Conservation (phyloP, 2,113 vertebrate genomes). For the Campylomormyrus numenius region DNA sequence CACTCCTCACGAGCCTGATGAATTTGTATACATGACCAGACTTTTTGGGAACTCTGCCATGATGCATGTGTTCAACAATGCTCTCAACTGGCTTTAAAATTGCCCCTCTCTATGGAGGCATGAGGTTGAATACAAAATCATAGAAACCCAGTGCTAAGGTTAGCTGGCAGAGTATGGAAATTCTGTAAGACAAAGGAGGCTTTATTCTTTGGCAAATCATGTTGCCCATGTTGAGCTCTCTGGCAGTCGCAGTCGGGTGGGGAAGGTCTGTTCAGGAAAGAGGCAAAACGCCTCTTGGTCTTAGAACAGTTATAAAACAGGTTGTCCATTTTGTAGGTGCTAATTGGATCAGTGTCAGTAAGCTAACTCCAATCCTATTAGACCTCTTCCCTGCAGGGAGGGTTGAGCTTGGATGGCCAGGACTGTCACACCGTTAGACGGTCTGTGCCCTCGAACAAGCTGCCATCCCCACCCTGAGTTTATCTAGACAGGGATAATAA, state of each 20-base stretch:
- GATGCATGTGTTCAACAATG: background rate
- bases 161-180: background rate
- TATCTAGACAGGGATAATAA: background rate
- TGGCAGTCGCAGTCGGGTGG: background rate
- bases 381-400: conserved; percentile 15
- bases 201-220: background rate
- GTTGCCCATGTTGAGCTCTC: background rate
- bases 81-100: background rate
- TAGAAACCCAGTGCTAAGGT: background rate
- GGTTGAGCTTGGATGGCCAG: conserved; percentile 11
- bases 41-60: background rate
- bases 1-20: background rate
- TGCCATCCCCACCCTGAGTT: background rate
- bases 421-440: conserved; percentile 8
- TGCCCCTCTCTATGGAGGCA: background rate
- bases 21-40: background rate
- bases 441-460: background rate
- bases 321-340: background rate
- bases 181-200: background rate
- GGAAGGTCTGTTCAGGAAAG: background rate
- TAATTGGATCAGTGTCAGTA: conserved; percentile 3
- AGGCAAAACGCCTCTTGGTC: background rate
- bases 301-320: conserved; percentile 9
- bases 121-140: background rate
- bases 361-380: conserved; percentile 35